Conservation (phyloP, 1,140 invertebrate species). For the Drosophila littoralis region DNA sequence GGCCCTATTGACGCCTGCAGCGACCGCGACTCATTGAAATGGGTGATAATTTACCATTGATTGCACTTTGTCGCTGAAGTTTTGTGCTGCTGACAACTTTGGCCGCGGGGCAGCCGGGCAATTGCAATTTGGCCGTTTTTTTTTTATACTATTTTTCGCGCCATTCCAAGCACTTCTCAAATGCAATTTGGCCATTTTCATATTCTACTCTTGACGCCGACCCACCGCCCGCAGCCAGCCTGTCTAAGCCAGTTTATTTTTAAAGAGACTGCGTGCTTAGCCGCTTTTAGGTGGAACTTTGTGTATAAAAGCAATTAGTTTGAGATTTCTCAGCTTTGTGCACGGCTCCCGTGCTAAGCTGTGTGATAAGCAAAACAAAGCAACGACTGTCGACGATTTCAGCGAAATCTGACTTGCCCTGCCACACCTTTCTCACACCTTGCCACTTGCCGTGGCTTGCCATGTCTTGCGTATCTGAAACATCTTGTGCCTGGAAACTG, state of each 20-base stretch:
- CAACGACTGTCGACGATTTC: constrained; percentile 34
- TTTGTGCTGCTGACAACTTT: constrained; percentile 77
- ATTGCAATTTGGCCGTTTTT: constrained; percentile 69
- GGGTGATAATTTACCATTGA: constrained; percentile 82
- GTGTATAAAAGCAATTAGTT: constrained; percentile 71
- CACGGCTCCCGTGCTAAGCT: constrained; percentile 20
- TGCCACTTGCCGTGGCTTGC: neutral
- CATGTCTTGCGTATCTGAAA: constrained; percentile 32
- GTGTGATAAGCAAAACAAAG: constrained; percentile 43
- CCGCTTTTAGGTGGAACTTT: constrained; percentile 37
- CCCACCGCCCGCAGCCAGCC: constrained; percentile 3
- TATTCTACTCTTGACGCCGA: constrained; percentile 44
- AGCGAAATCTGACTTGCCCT: constrained; percentile 4
- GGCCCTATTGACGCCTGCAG: constrained; percentile 51
- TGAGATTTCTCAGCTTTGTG: constrained; percentile 53
- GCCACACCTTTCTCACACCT: neutral
- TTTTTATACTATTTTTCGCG: neutral
- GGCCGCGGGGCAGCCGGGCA: constrained; percentile 36
- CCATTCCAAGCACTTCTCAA: constrained; percentile 21
- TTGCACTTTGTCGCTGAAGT: constrained; percentile 81
- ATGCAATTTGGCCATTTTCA: constrained; percentile 67
- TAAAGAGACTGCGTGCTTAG: constrained; percentile 17
- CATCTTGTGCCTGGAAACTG: constrained; percentile 27
- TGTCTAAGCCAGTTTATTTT: constrained; percentile 40
- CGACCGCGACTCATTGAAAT: constrained; percentile 75